These are phyloP conservation scores for Podotricha telesiphe DNA, from an alignment of 2,888 invertebrate genomes.

Conservation along the genomic window DNA sequence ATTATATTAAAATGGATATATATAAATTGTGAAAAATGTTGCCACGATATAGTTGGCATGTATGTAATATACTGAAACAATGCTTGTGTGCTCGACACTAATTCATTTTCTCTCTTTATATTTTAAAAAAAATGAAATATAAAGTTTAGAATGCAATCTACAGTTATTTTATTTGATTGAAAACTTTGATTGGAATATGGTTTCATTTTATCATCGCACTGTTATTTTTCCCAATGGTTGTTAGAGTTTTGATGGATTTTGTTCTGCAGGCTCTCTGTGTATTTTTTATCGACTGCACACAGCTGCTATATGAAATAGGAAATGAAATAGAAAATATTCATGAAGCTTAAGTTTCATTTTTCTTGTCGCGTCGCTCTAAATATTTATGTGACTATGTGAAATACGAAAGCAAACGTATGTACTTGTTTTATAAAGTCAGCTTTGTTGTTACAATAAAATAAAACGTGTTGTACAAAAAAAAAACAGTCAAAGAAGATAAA, in stretches of 20 bases:
- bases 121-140: no score
- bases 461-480: no score
- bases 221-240: background rate
- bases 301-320: slow-evolving; percentile 27
- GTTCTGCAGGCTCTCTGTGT: slow-evolving; percentile 2
- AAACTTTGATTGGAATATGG: background rate
- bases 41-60: no score
- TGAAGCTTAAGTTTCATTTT: slow-evolving; percentile 22
- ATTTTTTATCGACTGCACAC: slow-evolving; percentile 35
- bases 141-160: background rate
- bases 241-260: slow-evolving; percentile 16
- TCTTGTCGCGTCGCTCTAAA: slow-evolving; percentile 3
- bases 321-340: slow-evolving; percentile 37
- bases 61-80: no score
- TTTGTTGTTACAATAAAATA: no score
- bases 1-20: no score
- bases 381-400: background rate
- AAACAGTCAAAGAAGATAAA: no score
- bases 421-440: background rate
- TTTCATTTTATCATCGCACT: slow-evolving; percentile 3
- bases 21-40: no score
- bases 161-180: background rate
- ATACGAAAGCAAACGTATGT: background rate
- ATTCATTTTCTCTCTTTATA: no score
- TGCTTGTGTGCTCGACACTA: no score